Percentiles rank a stretch among this genome's conserved stretches.
These are phyloP conservation scores for Lathamus discolor DNA, from an alignment of 2,113 vertebrate genomes.

Conservation along the genomic window DNA sequence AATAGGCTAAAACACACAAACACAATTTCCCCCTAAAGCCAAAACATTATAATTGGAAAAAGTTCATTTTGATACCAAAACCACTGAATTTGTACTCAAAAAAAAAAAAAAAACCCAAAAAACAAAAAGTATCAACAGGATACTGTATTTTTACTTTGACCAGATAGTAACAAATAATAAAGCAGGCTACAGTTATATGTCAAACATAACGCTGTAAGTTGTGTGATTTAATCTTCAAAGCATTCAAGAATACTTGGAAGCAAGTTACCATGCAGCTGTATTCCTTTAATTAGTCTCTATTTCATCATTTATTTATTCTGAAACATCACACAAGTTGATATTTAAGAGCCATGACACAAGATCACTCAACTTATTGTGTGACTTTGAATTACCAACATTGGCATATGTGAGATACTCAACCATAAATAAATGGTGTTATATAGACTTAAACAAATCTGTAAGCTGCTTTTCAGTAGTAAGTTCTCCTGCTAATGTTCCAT, in stretches of 20 bases:
- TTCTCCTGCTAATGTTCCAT: conserved; percentile 43
- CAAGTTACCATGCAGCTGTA: conserved; percentile 44
- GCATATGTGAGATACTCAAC: conserved; percentile 75
- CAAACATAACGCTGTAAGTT: background rate
- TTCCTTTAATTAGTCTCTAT: conserved; percentile 62
- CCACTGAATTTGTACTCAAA: background rate
- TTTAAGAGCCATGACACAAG: conserved; percentile 73
- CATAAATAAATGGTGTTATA: conserved; percentile 75
- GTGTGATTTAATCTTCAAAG: conserved; percentile 51
- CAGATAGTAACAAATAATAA: background rate
- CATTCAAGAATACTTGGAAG: conserved; percentile 40
- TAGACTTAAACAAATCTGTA: conserved; percentile 74
- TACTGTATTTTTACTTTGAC: background rate
- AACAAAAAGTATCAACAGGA: background rate
- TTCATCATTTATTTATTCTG: conserved; percentile 73
- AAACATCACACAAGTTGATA: conserved; percentile 69
- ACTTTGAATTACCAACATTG: conserved; percentile 74
- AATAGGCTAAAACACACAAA: background rate
- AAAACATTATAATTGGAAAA: background rate
- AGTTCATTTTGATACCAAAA: background rate
- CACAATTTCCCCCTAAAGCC: background rate
- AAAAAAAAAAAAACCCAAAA: background rate
- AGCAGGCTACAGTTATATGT: background rate
- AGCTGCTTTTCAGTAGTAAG: conserved; percentile 66
- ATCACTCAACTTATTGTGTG: conserved; percentile 77